These are phyloP conservation scores for Cygnus atratus DNA, from an alignment of 2,113 vertebrate genomes.

Conservation along the genomic window DNA sequence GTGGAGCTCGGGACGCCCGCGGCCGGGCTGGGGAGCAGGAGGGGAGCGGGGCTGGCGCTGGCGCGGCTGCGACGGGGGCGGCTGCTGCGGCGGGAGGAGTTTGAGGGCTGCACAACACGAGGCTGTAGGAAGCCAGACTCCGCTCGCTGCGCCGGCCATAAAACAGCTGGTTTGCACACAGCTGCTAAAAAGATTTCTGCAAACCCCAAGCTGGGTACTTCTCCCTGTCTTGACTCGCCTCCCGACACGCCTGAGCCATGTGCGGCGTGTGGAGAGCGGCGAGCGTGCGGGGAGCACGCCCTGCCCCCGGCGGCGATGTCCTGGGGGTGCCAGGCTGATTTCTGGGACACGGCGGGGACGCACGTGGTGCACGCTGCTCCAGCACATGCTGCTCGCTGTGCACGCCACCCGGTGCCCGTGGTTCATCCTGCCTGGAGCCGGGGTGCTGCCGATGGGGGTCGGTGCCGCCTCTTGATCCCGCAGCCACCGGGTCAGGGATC, in stretches of 20 bases:
- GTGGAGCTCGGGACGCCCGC: accelerated
- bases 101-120: accelerated
- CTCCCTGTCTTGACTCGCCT: neutral
- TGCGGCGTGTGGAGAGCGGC: accelerated
- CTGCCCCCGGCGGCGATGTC: neutral
- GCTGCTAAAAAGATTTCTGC: neutral
- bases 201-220: neutral
- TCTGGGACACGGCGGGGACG: accelerated
- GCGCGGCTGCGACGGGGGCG: too few species aligned
- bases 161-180: neutral
- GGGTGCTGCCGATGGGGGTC: neutral
- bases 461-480: neutral
- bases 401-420: accelerated
- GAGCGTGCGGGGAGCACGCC: accelerated
- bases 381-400: accelerated
- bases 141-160: accelerated
- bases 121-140: too few species aligned
- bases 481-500: neutral
- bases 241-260: accelerated
- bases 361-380: neutral
- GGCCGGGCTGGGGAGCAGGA: accelerated
- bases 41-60: neutral
- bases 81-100: neutral
- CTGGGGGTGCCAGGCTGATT: accelerated
- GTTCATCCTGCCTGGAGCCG: accelerated